Percentiles rank a stretch among this genome's conserved stretches.
phyloP scores from a whole-genome alignment of 2,888 invertebrate species.

The Formica aserva region DNA sequence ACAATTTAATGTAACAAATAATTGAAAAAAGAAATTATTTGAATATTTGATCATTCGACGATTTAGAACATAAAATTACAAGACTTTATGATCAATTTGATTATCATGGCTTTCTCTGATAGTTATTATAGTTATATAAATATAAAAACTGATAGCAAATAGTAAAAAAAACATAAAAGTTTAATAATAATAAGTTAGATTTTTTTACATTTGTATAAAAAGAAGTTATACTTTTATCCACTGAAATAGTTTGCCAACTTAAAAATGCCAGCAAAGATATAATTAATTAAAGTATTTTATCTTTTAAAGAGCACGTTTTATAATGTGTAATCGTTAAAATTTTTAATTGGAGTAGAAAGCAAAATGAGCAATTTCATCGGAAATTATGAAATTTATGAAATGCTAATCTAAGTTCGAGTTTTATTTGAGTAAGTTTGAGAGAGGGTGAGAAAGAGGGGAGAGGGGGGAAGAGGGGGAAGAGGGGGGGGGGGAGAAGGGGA shows the following conservation, averaged over 20 bases:
- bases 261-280: neutral
- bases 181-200: neutral
- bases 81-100: neutral
- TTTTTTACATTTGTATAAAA: neutral
- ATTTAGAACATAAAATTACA: too few species aligned
- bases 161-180: neutral
- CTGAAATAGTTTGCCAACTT: neutral
- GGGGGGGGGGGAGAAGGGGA: too few species aligned
- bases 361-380: conserved; percentile 61
- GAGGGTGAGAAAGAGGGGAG: conserved; percentile 25
- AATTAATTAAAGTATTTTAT: neutral
- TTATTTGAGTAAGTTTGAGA: conserved; percentile 69
- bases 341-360: conserved; percentile 51
- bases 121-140: neutral
- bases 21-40: neutral
- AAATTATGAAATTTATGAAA: conserved; percentile 49
- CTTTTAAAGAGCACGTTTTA: neutral
- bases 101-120: neutral
- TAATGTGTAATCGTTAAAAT: conserved; percentile 2
- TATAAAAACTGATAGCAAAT: neutral
- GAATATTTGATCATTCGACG: too few species aligned
- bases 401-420: conserved; percentile 70
- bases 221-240: neutral
- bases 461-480: neutral
- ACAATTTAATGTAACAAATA: neutral